phyloP scores from a whole-genome alignment of 2,797 vertebrate species.

The Microctenopoma steveboyesi region DNA sequence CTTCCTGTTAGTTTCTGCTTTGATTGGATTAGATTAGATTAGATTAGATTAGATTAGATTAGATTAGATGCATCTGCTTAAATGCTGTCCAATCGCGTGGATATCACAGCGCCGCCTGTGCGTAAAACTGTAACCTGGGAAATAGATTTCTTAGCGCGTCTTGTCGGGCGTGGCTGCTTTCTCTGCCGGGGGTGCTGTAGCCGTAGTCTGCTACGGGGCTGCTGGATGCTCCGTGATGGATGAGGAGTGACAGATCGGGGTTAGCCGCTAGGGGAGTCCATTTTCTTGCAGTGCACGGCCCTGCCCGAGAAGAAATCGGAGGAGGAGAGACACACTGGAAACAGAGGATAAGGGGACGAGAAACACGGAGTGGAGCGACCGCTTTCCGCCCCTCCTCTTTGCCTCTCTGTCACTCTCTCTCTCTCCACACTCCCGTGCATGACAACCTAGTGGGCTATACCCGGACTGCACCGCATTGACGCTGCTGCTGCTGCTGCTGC shows the following conservation, averaged over 20 bases:
- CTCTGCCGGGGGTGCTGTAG: slow-evolving; percentile 62
- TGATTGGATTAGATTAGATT: too few relatives aligned
- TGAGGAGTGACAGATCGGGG: slow-evolving; percentile 89
- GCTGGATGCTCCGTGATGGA: slow-evolving; percentile 82
- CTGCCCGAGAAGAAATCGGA: slow-evolving; percentile 46
- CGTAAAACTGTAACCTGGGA: slow-evolving; percentile 49
- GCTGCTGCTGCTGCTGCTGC: slow-evolving; percentile 59
- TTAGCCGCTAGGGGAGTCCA: slow-evolving; percentile 84
- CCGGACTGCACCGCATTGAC: slow-evolving; percentile 73
- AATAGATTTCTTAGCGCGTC: slow-evolving; percentile 63
- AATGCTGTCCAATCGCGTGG: not conserved
- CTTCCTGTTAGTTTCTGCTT: not conserved
- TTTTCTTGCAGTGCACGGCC: slow-evolving; percentile 71
- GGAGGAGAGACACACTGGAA: slow-evolving; percentile 43
- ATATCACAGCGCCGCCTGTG: slow-evolving; percentile 57
- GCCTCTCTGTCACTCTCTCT: slow-evolving; percentile 20
- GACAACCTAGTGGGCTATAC: slow-evolving; percentile 62
- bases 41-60: not conserved
- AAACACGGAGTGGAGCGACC: slow-evolving; percentile 39
- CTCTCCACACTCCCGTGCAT: slow-evolving; percentile 57
- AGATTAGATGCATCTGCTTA: not conserved
- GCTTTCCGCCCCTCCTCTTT: slow-evolving; percentile 50
- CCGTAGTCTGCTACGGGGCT: slow-evolving; percentile 56
- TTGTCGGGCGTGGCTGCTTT: slow-evolving; percentile 73
- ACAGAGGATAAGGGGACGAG: slow-evolving; percentile 53